A percentile compares a stretch with the other conserved stretches of the same genome.
Evolutionary conservation across 2,113 vertebrate genomes (phyloP).

Genomic region (Brachirus orientalis): DNA sequence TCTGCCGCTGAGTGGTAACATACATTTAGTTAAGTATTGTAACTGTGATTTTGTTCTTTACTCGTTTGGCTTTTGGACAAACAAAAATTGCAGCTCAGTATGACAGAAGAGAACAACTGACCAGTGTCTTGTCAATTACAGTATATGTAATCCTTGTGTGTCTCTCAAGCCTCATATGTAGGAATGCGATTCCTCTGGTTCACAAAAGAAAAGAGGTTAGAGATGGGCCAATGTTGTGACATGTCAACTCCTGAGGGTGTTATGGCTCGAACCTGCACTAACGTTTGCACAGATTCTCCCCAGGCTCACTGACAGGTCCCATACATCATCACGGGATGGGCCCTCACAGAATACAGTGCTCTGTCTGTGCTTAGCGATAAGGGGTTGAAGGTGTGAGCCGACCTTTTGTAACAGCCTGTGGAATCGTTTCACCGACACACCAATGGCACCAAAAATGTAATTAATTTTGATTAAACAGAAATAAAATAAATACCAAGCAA

Average conservation of each 20-base stretch:
- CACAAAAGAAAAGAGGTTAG: constrained; percentile 15
- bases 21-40: too few relatives aligned
- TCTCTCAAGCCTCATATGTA: constrained; percentile 3
- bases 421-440: constrained; percentile 22
- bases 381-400: constrained; percentile 31
- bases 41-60: constrained; percentile 33
- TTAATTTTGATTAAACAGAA: constrained; percentile 20
- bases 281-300: constrained; percentile 59
- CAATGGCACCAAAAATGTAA: constrained; percentile 2
- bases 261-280: constrained; percentile 54
- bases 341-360: constrained; percentile 37
- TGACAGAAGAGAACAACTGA: neutral
- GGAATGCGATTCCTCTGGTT: constrained; percentile 12
- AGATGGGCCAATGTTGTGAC: constrained; percentile 63
- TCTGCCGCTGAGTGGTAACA: too few relatives aligned
- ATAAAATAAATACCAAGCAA: neutral
- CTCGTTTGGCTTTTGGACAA: constrained; percentile 9
- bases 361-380: constrained; percentile 67
- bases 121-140: constrained; percentile 1
- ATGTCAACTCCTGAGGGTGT: constrained; percentile 62
- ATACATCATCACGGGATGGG: constrained; percentile 68
- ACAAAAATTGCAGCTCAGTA: neutral
- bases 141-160: constrained; percentile 6
- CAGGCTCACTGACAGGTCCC: constrained; percentile 60
- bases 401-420: constrained; percentile 26